Evolutionary conservation across 2,113 vertebrate genomes (phyloP).

Genomic region (Gadus chalcogrammus): DNA sequence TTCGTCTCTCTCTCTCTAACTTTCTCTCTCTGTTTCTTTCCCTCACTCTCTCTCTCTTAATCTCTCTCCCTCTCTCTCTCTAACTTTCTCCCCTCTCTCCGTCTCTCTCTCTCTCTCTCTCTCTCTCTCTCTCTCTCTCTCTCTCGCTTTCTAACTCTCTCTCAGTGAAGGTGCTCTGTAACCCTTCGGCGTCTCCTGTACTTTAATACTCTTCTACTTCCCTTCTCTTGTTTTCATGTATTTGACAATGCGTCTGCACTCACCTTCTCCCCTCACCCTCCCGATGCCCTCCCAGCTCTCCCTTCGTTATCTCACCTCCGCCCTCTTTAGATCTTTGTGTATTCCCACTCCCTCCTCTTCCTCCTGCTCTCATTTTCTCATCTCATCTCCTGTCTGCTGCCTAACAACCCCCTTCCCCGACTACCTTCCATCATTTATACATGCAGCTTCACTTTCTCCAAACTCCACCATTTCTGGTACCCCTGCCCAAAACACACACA

Average conservation of each 20-base stretch:
- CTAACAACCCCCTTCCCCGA: conserved; percentile 18
- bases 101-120: too few relatives aligned
- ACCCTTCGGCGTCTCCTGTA: not conserved
- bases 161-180: too few relatives aligned
- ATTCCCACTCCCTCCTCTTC: conserved; percentile 31
- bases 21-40: too few relatives aligned
- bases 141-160: too few relatives aligned
- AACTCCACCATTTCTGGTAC: not conserved
- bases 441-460: conserved; percentile 7
- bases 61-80: conserved; percentile 14
- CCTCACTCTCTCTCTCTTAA: too few relatives aligned
- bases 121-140: too few relatives aligned
- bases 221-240: conserved; percentile 53
- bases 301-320: conserved; percentile 49
- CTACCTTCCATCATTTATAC: conserved; percentile 31
- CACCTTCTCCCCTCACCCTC: not conserved
- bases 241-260: not conserved
- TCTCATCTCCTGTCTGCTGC: conserved; percentile 5
- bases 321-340: conserved; percentile 58
- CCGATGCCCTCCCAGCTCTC: not conserved
- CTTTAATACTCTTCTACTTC: conserved; percentile 29
- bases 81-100: not conserved
- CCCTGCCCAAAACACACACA: too few relatives aligned
- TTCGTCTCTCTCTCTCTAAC: conserved; percentile 17
- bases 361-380: not conserved